These are phyloP conservation scores for Phaethornis superciliosus DNA, from an alignment of 2,113 vertebrate species.

Conservation along the genomic window DNA sequence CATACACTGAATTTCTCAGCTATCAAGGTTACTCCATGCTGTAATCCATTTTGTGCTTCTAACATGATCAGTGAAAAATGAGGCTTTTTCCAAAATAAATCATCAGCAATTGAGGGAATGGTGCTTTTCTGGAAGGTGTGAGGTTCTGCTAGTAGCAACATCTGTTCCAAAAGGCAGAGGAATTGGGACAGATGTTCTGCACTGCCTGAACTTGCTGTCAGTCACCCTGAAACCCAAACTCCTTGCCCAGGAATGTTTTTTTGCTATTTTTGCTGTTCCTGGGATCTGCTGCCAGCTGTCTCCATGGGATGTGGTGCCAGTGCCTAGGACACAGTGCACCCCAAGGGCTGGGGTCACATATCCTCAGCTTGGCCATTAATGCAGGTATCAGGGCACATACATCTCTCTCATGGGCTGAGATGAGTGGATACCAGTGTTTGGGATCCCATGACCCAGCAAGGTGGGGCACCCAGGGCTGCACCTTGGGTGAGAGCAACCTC, in stretches of 20 bases:
- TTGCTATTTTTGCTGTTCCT: neutral
- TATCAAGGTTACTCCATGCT: conserved; percentile 28
- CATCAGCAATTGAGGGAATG: neutral
- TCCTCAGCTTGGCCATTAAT: neutral
- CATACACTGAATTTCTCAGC: conserved; percentile 45
- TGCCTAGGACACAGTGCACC: rapidly evolving
- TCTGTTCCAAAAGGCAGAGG: neutral
- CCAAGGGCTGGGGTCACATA: neutral
- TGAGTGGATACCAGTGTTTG: neutral
- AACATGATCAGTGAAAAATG: conserved; percentile 34
- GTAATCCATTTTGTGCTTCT: conserved; percentile 32
- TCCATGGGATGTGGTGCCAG: neutral
- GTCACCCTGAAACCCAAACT: neutral
- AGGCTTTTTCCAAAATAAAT: conserved; percentile 34
- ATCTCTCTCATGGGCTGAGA: neutral
- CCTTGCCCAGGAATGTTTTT: neutral
- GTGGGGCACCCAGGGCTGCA: neutral
- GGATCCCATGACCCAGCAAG: neutral
- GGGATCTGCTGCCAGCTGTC: neutral
- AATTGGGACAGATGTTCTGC: neutral
- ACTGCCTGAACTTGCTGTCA: neutral
- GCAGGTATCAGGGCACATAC: neutral
- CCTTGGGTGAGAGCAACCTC: neutral
- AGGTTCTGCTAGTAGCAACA: neutral
- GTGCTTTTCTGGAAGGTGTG: neutral